Base-by-base conservation (phyloP, 2,888 invertebrate species). In the Amphimallon solstitiale region DNA sequence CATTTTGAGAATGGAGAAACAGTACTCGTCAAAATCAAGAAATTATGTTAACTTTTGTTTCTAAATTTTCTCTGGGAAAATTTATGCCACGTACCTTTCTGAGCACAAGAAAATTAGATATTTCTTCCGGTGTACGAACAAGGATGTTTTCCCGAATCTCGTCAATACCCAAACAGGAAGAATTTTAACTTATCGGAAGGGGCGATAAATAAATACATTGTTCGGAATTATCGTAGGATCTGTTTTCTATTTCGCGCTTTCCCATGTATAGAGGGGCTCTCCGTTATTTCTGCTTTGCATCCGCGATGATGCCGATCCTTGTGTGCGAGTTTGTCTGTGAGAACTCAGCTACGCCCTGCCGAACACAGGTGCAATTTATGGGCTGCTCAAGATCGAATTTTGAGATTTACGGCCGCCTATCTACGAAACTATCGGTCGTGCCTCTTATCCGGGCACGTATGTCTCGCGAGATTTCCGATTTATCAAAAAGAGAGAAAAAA, bases 301-400 rank as follows among this genome's bases (percentile, higher is more conserved):
- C 76, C 74, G 70, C 73, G 76, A 76, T 75, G 74, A 70, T 75
- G 75, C 72, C 76, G 75, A 73, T 73, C 75, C 78, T 77, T 74
- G 23, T 17, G 38, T 40, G 40, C 56, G 40, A 40, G 56, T 56
- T 56, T 23, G 40, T 56, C 43, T 56, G 56, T 15, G 40, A 40
- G 56, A 56, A 40, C 40, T 56, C 10, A 12, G 56, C 40, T 56
- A 38, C 56, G 40, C 56, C 23, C 56, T 40, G 77, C 72, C 78
- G 79, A 80, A 81, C 81, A 76, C 82, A 82, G 81, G 81, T 82
- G 81, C 80, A 78, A 82, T 82, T 82, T 82, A 82, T 82, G 80
- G 79, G 77, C 75, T 79, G 79, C 80, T 77, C 78, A 80, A 81
- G 81, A 82, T 82, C 81, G 81, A 80, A 81, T 80, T 80, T 76